These are phyloP conservation scores for Ptychobarbus kaznakovi DNA, from an alignment of 2,797 vertebrate genomes.

Conservation along the genomic window DNA sequence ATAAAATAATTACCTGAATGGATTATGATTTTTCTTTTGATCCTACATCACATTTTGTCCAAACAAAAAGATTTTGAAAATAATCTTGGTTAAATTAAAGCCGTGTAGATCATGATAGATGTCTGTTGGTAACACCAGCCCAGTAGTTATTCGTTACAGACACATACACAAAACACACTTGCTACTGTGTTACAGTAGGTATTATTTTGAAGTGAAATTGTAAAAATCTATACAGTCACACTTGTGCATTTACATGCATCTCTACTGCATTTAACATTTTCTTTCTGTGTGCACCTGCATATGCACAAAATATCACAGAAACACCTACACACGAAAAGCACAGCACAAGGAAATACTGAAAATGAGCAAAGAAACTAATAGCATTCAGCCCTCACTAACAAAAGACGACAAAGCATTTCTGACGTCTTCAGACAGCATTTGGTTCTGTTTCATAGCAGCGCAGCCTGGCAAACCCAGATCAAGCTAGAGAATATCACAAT, in stretches of 20 bases:
- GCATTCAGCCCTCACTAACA: conserved; percentile 53
- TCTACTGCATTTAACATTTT: not conserved
- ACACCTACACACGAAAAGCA: conserved; percentile 28
- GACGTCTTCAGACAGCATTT: conserved; percentile 62
- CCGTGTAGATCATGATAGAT: not conserved
- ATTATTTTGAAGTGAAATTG: not conserved
- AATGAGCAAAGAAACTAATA: conserved; percentile 31
- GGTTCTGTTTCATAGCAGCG: conserved; percentile 62
- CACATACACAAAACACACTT: not conserved
- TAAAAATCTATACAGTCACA: not conserved
- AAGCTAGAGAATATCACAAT: conserved; percentile 37
- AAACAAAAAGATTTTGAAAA: not conserved
- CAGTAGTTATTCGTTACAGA: not conserved
- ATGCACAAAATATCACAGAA: not conserved
- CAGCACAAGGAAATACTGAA: conserved; percentile 18
- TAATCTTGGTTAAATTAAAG: not conserved
- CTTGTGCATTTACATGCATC: not conserved
- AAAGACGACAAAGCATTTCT: conserved; percentile 63
- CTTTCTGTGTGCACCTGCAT: not conserved
- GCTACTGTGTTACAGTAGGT: too few species aligned
- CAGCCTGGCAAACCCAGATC: conserved; percentile 55
- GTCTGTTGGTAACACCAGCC: not conserved
- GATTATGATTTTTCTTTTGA: not conserved
- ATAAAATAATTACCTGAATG: not conserved
- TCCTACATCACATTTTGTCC: not conserved